phyloP scores from a whole-genome alignment of 1,140 invertebrate species.

The Penaeus chinensis region DNA sequence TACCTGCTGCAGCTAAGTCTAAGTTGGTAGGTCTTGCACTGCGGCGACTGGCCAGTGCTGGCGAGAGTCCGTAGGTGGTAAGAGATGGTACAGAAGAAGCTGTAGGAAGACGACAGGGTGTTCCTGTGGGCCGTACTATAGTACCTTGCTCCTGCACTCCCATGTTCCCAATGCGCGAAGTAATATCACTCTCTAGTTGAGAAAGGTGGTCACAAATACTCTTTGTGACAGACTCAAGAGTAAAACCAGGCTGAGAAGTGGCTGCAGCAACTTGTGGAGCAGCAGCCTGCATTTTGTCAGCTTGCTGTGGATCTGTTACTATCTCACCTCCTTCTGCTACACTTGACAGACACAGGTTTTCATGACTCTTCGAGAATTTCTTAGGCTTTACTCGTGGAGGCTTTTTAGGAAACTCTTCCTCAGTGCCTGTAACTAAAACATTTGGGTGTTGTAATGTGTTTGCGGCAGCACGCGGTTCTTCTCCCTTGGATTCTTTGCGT shows the following conservation, averaged over 20 bases:
- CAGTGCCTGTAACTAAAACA: background rate
- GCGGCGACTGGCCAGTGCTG: constrained; percentile 54
- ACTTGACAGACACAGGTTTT: constrained; percentile 39
- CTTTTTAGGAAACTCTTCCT: constrained; percentile 53
- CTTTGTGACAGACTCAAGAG: constrained; percentile 62
- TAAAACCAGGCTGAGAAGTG: constrained; percentile 44
- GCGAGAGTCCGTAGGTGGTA: constrained; percentile 57
- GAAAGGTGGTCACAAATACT: constrained; percentile 61
- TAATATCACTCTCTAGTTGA: constrained; percentile 62
- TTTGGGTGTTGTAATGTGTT: constrained; percentile 1
- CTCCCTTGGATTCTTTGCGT: constrained; percentile 52
- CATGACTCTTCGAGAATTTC: constrained; percentile 60
- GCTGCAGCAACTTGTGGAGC: background rate
- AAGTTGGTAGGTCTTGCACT: constrained; percentile 46
- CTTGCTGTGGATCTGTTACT: background rate
- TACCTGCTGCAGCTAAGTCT: constrained; percentile 23
- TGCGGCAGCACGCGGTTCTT: constrained; percentile 24
- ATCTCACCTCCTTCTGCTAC: constrained; percentile 1
- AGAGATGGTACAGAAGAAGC: constrained; percentile 28
- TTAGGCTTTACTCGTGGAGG: constrained; percentile 56
- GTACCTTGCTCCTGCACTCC: constrained; percentile 14
- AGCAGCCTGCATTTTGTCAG: constrained; percentile 29
- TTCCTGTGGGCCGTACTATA: background rate
- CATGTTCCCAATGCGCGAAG: constrained; percentile 62
- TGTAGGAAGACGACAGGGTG: background rate